Conservation (phyloP, 2,888 invertebrate species). For the Phaonia tiefii region DNA sequence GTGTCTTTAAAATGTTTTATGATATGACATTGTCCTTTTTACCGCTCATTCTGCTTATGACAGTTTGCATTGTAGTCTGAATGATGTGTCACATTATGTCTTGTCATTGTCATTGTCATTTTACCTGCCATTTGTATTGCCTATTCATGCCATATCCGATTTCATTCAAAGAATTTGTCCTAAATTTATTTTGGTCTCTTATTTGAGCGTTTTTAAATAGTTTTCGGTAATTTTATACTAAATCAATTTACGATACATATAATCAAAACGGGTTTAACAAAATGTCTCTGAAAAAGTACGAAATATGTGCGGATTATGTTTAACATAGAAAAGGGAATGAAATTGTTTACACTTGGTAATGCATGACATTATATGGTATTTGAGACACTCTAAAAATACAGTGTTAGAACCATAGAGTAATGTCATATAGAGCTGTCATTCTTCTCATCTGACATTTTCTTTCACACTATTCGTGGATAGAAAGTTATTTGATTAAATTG, state of each 20-base stretch:
- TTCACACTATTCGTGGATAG: no score
- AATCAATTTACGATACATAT: slow-evolving; percentile 28
- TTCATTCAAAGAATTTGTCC: slow-evolving; percentile 63
- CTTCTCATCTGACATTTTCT: no score
- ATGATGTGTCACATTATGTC: slow-evolving; percentile 47
- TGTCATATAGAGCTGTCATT: no score
- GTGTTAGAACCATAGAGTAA: no score
- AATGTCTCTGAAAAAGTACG: neutral
- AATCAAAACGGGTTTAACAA: neutral
- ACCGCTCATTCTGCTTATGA: slow-evolving; percentile 5
- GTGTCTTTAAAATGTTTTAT: slow-evolving; percentile 28
- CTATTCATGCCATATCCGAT: slow-evolving; percentile 23
- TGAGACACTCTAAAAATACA: no score
- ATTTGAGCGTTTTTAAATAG: slow-evolving; percentile 33
- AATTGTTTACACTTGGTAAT: no score
- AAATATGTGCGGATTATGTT: no score
- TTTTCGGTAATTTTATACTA: slow-evolving; percentile 50
- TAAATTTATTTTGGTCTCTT: slow-evolving; percentile 33
- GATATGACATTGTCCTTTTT: slow-evolving; percentile 9
- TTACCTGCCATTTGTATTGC: slow-evolving; percentile 30
- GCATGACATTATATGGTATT: no score
- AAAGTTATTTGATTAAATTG: no score
- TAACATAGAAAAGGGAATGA: no score
- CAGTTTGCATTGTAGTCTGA: slow-evolving; percentile 4
- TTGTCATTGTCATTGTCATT: neutral